Evolutionary conservation across 2,888 invertebrate species (phyloP), one percentile per base, ranked within the genome.

Genomic region (Drosophila buzzatii): DNA sequence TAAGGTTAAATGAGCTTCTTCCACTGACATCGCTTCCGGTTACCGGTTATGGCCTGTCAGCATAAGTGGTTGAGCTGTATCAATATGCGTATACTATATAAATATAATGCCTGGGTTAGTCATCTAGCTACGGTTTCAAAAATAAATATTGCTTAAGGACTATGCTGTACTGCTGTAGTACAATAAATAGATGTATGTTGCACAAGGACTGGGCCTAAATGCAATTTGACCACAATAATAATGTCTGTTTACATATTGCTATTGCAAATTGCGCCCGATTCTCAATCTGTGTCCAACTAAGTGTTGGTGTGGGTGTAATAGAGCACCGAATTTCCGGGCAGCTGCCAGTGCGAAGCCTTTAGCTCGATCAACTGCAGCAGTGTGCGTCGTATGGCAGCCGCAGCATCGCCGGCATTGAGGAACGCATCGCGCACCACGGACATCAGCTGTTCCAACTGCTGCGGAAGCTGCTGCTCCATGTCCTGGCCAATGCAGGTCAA

Each of bases 281-380:
- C 41, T 58, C 63, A 42, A 56, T 39, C 12, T 58, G 4, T 10
- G 7, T 10, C n/a, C 4, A 52, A 7, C 7, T 89, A 85, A n/a
- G 90, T 85, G 49, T 89, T 85, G 49, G 78, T 90, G 42, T 90
- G 85, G 27, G 90, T 85, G 20, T 98, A 98, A 93, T 98, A 98
- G 65, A 97, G 95, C 62, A 98, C 97, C 5, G 98, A 97, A 56
- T 97, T 96, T 64, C 97, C 97, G 23, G 97, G 97, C 78, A 98
- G 94, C 92, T 97, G 97, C 98, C 98, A 98, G 92, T 97, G 96
- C 0, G 97, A 97, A 2, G 98, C 98, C 93, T 97, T 97, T 65
- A 98, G 94, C 93, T 98, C 98, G 81, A 98, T 97, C 66, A 98
- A 94, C 93, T 98, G 98, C 74, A 98, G 94, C 68, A 98, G 94